phyloP scores from a whole-genome alignment of 2,888 invertebrate genomes.

The Augochlorella aurata region DNA sequence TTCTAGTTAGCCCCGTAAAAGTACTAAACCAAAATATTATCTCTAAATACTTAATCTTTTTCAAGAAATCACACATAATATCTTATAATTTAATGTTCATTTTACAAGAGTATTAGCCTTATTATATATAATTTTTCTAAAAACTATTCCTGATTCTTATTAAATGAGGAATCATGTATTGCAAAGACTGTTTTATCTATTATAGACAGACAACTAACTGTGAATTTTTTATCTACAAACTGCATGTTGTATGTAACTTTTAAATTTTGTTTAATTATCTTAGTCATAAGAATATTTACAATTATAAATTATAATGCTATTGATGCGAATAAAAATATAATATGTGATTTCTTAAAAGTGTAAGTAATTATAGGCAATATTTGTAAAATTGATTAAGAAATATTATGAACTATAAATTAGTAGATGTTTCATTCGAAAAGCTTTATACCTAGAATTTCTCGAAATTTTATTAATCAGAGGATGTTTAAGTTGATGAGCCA shows the following conservation, averaged over 20 bases:
- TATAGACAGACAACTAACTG: slow-evolving; percentile 17
- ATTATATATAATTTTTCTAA: slow-evolving; percentile 25
- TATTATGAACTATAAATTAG: slow-evolving; percentile 34
- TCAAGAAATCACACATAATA: slow-evolving; percentile 39
- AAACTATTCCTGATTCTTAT: slow-evolving; percentile 46
- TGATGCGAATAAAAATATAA: slow-evolving; percentile 22
- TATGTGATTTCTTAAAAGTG: slow-evolving; percentile 40
- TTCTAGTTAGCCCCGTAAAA: slow-evolving; percentile 34
- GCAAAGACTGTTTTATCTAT: slow-evolving; percentile 45
- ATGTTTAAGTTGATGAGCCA: slow-evolving; percentile 59
- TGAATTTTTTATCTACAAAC: slow-evolving; percentile 13
- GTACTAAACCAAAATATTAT: slow-evolving; percentile 41
- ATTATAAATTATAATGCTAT: slow-evolving; percentile 49
- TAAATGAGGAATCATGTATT: slow-evolving; percentile 62
- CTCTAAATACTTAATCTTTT: slow-evolving; percentile 46
- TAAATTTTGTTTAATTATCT: slow-evolving; percentile 26
- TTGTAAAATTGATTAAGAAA: slow-evolving; percentile 25
- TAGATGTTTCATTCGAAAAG: slow-evolving; percentile 30
- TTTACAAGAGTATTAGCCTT: slow-evolving; percentile 26
- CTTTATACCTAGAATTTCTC: slow-evolving; percentile 42
- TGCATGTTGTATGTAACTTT: slow-evolving; percentile 27
- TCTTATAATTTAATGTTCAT: slow-evolving; percentile 22
- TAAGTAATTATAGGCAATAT: slow-evolving; percentile 47
- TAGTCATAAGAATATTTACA: slow-evolving; percentile 47
- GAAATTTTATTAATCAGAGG: slow-evolving; percentile 61